These are phyloP conservation scores for Cryptops parisi DNA, from an alignment of 2,888 invertebrate genomes.

Conservation along the genomic window DNA sequence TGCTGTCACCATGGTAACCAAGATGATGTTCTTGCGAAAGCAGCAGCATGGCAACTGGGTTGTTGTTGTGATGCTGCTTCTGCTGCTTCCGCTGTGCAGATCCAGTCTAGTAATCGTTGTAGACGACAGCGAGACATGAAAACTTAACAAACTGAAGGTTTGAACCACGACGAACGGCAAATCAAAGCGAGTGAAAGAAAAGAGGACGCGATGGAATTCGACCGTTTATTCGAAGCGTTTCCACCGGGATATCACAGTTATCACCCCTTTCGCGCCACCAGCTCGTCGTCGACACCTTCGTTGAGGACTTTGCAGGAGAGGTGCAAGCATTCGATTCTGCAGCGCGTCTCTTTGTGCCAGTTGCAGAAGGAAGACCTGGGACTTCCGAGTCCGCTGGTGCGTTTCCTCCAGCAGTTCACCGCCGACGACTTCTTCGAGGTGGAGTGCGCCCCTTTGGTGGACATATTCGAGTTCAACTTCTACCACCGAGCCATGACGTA, in stretches of 20 bases:
- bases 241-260: constrained; percentile 20
- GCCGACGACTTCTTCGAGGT: constrained; percentile 26
- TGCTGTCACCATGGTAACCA: too few species aligned
- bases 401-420: constrained; percentile 24
- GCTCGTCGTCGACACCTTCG: not conserved
- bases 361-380: constrained; percentile 23
- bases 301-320: constrained; percentile 22
- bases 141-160: too few species aligned
- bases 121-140: too few species aligned
- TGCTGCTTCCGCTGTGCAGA: too few species aligned
- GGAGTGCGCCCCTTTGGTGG: constrained; percentile 20
- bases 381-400: constrained; percentile 24
- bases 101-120: too few species aligned
- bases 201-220: constrained; percentile 12
- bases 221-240: constrained; percentile 17
- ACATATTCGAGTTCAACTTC: constrained; percentile 19
- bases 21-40: too few species aligned
- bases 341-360: constrained; percentile 23
- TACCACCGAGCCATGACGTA: constrained; percentile 20
- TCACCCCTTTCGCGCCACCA: constrained; percentile 17
- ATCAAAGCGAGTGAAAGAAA: not conserved
- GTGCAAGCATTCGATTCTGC: constrained; percentile 25
- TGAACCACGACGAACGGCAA: too few species aligned
- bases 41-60: too few species aligned
- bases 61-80: too few species aligned